Evolutionary conservation across 2,888 invertebrate species (phyloP).

Genomic region (Tuta absoluta): DNA sequence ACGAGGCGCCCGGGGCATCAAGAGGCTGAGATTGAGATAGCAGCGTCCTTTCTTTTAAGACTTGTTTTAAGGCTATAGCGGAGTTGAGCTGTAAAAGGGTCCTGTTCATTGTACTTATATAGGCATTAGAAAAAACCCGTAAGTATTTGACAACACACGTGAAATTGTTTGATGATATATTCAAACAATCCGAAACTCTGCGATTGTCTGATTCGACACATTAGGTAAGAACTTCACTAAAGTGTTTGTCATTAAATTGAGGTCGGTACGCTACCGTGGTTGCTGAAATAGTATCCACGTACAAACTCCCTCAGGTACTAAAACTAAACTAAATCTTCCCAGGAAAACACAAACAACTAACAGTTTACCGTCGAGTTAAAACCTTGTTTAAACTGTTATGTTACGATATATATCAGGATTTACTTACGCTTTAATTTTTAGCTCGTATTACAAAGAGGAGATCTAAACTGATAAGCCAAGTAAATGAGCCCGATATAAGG

Average conservation of each 20-base stretch:
- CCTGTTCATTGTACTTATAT: not conserved
- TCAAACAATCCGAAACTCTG: too few relatives aligned
- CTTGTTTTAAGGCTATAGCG: not conserved
- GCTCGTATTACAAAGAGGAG: too few relatives aligned
- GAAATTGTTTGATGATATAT: too few relatives aligned
- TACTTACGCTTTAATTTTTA: too few relatives aligned
- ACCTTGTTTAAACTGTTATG: not conserved
- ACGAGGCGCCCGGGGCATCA: slow-evolving; percentile 46
- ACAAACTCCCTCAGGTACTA: not conserved
- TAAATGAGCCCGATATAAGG: too few relatives aligned
- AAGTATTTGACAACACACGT: too few relatives aligned
- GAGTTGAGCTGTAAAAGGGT: not conserved
- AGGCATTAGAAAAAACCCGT: too few relatives aligned
- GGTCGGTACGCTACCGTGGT: too few relatives aligned
- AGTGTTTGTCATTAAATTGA: too few relatives aligned
- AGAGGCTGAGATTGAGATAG: slow-evolving; percentile 20
- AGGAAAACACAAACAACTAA: not conserved
- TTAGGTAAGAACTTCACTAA: too few relatives aligned
- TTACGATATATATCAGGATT: not conserved
- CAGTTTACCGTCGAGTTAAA: not conserved
- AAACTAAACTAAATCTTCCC: slow-evolving; percentile 15
- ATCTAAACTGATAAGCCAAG: too few relatives aligned
- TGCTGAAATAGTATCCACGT: not conserved
- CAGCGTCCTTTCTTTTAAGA: slow-evolving; percentile 8
- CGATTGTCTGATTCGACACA: too few relatives aligned